Base-by-base conservation (phyloP, 2,888 invertebrate genomes). In the Nudaria mundana region DNA sequence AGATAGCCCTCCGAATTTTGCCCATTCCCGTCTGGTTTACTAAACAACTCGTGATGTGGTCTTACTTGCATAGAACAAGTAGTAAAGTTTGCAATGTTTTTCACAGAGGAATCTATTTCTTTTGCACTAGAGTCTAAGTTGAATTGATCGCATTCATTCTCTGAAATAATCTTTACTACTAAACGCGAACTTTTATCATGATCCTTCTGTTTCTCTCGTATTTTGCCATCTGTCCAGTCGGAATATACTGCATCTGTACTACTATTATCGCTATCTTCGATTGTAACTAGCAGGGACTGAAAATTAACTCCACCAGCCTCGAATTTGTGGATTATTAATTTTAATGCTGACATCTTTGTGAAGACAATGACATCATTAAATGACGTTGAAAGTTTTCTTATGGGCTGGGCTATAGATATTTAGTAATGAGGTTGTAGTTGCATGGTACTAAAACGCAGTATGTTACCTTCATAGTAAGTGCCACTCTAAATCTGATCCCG, bases 321-420 rank as follows among this genome's bases (percentile, higher is more conserved):
- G 64, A 76, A 78, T 81, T 82, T 88, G 58, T 79, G 78, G 63
- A 89, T 76, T 63, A 82, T 69, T 75, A 89, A 63, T 74, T 82
- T 89, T 51, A 74, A 57, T 43, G 63, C 73, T 73, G 81, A 77
- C 89, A 89, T 89, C 54, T 72, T 82, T 66, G 33, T 40, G 37
- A 25, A 37, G 37, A 15, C 29, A 29, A 37, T 47, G 37, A 41
- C 26, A 44, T n/a, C n/a, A n/a, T 46, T 42, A 38, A 32, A 30
- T 39, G 26, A 42, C 35, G 10, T 42, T 46, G 37, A 39, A 37
- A 7, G 16, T 32, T 31, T 25, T 28, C 22, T 23, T 22, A 15
- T 20, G 12, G 11, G 5, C 6, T 30, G 34, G 14, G 28, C n/a
- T 15, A 5, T n/a, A 13, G n/a, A 12, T 24, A 22, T 31, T 20